A percentile compares a stretch with the other conserved stretches of the same genome.
phyloP scores from a whole-genome alignment of 2,888 invertebrate genomes.

The Nudaria mundana region DNA sequence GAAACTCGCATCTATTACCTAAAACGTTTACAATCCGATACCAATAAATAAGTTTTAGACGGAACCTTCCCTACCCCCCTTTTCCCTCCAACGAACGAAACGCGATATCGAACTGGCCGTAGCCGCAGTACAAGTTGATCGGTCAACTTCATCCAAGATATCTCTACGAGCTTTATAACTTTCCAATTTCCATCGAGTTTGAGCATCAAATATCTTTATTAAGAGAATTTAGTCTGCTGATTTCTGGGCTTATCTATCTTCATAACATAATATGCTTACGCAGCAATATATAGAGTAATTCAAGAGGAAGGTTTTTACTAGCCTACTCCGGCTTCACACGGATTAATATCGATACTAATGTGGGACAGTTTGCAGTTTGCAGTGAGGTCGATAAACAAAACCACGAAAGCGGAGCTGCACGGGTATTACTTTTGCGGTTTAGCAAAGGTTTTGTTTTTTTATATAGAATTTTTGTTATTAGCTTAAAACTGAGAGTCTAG shows the following conservation, averaged over 20 bases:
- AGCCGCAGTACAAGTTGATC: constrained; percentile 6
- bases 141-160: constrained; percentile 7
- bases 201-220: constrained; percentile 3
- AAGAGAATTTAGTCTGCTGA: constrained; percentile 13
- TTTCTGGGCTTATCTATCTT: background rate
- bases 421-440: too few relatives aligned
- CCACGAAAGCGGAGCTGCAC: too few relatives aligned
- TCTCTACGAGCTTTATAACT: constrained; percentile 7
- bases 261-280: too few relatives aligned
- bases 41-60: constrained; percentile 48
- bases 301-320: too few relatives aligned
- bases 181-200: constrained; percentile 21
- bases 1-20: constrained; percentile 39
- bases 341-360: too few relatives aligned
- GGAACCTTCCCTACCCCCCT: constrained; percentile 14
- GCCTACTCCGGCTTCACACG: too few relatives aligned
- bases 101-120: constrained; percentile 16
- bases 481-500: too few relatives aligned
- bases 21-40: constrained; percentile 42
- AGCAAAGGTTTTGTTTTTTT: too few relatives aligned
- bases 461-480: too few relatives aligned
- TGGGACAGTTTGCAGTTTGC: too few relatives aligned
- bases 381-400: too few relatives aligned
- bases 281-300: too few relatives aligned
- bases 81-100: constrained; percentile 11